phyloP scores from a whole-genome alignment of 1,140 invertebrate genomes.

The Oryctes rhinoceros region DNA sequence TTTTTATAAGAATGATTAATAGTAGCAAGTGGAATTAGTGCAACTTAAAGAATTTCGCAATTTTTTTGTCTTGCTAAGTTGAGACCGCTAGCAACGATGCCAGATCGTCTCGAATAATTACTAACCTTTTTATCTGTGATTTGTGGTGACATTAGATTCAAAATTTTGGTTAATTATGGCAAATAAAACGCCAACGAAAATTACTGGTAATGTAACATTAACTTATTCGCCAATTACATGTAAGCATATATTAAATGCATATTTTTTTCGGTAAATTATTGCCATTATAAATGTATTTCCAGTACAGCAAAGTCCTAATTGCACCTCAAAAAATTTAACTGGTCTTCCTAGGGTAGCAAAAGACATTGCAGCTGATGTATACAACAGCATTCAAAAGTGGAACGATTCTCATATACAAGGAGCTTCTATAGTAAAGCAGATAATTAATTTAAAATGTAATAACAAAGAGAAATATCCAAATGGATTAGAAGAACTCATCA shows the following conservation, averaged over 20 bases:
- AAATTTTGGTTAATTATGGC: slow-evolving; percentile 34
- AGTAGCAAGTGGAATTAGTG: no score
- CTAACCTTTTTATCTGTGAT: not conserved
- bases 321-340: slow-evolving; percentile 56
- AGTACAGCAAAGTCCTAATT: slow-evolving; percentile 56
- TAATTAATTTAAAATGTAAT: slow-evolving; percentile 52
- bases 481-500: slow-evolving; percentile 51
- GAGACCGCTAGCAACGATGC: no score
- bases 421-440: slow-evolving; percentile 54
- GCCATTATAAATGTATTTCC: slow-evolving; percentile 41
- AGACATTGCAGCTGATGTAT: slow-evolving; percentile 58
- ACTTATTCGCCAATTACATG: slow-evolving; percentile 30
- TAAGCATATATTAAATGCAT: slow-evolving; percentile 31
- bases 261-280: not conserved
- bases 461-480: slow-evolving; percentile 47
- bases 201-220: not conserved
- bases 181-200: slow-evolving; percentile 39
- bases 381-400: slow-evolving; percentile 60
- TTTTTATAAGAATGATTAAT: no score
- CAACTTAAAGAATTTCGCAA: no score
- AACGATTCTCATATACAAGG: slow-evolving; percentile 57
- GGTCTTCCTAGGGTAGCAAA: slow-evolving; percentile 54
- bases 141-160: not conserved
- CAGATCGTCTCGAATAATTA: no score
- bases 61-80: no score